Evolutionary conservation across 2,888 invertebrate species (phyloP), one percentile per base, ranked within the genome.

Genomic region (Synanthedon formicaeformis): DNA sequence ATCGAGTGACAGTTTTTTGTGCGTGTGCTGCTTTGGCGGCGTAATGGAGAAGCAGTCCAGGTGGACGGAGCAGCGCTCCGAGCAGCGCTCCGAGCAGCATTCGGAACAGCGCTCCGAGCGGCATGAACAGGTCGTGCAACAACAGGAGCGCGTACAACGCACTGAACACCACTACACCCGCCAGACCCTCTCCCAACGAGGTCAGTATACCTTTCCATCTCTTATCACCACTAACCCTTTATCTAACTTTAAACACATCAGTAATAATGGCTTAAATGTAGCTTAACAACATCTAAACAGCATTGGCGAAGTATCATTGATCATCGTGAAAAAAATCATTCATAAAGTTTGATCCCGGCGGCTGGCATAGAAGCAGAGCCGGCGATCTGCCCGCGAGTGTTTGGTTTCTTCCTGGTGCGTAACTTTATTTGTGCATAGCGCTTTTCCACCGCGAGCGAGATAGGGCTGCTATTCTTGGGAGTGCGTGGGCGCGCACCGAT

Each of bases 131-230:
- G 89, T 87, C 71, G 86, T 88, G 70, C 90, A 89, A 75, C 89
- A 90, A 72, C 88, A 79, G 64, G 66, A 58, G 73, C 75, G 65
- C 61, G 73, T 75, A 52, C 79, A 79, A 72, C 80, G 81, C 76
- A 93, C 92, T 66, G 94, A 94, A 88, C 93, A 93, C 81, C 93
- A 92, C 79, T 91, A 92, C 85, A 92, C 93, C 66, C 89, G 93
- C 74, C 94, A 94, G 86, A 90, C 93, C 88, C 92, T 92, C 86
- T 85, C 89, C 67, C 93, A 93, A 87, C 91, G 92, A 92, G 92
- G 93, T 91, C 80, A 88, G 90, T 88, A 34, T 34, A 13, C 45
- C 45, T 13, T 6, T 45, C 13, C 6, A 13, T 40, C 40, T 41
- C 3, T 12, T 13, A 16, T 40, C 23, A 50, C 40, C 48, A 14